These are phyloP conservation scores for Malurus splendens DNA, from an alignment of 2,797 vertebrate species.

Conservation along the genomic window DNA sequence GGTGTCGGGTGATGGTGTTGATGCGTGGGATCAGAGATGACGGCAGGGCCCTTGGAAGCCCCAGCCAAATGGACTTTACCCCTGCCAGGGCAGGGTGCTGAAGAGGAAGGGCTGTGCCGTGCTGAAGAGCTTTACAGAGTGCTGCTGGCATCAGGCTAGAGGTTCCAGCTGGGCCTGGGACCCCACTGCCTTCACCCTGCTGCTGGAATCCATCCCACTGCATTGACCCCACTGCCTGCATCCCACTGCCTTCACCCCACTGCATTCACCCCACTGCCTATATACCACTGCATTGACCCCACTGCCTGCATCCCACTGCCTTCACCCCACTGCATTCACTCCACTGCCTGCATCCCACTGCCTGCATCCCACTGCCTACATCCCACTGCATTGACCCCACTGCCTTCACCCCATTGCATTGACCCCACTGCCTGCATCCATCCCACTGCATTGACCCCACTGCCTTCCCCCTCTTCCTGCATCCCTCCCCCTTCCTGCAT, in stretches of 20 bases:
- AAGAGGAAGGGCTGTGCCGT: background rate
- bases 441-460: background rate
- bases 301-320: background rate
- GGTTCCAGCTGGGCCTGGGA: background rate
- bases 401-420: background rate
- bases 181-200: no score
- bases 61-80: background rate
- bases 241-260: no score
- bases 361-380: background rate
- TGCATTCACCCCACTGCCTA: background rate
- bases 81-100: background rate
- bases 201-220: no score
- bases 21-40: background rate
- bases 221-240: no score
- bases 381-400: background rate
- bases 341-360: background rate
- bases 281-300: background rate
- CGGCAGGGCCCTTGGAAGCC: background rate
- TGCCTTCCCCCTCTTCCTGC: background rate
- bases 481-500: background rate
- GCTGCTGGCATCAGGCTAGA: background rate
- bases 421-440: background rate
- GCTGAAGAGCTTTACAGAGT: fast-evolving
- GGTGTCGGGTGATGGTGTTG: background rate
- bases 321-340: background rate